A percentile compares a stretch with the other conserved stretches of the same genome.
These are phyloP conservation scores for Belgica antarctica DNA, from an alignment of 2,888 invertebrate genomes.

Conservation along the genomic window DNA sequence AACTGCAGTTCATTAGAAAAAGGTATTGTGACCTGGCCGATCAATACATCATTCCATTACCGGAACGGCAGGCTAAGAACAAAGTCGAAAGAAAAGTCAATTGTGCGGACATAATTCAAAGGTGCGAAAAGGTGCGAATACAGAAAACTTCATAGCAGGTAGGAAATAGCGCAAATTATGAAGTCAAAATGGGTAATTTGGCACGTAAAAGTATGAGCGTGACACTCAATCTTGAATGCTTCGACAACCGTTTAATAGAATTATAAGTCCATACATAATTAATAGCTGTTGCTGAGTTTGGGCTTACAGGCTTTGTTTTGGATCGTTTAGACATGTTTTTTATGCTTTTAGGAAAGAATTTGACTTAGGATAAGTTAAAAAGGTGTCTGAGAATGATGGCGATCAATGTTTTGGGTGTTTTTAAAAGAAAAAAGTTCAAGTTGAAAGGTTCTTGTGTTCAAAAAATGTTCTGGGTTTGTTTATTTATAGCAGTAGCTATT, in stretches of 20 bases:
- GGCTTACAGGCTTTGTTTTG: too few relatives aligned
- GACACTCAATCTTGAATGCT: slow-evolving; percentile 2
- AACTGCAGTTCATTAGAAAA: slow-evolving; percentile 22
- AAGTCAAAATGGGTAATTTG: background rate
- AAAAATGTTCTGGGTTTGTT: too few relatives aligned
- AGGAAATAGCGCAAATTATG: background rate
- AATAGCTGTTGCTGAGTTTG: too few relatives aligned
- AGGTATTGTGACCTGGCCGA: background rate
- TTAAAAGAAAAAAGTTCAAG: too few relatives aligned
- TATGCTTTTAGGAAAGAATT: too few relatives aligned
- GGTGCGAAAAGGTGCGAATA: slow-evolving; percentile 3
- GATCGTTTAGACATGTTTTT: too few relatives aligned
- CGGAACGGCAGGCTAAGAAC: background rate
- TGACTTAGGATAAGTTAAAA: too few relatives aligned
- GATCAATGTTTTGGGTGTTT: too few relatives aligned
- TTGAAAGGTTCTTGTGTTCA: too few relatives aligned
- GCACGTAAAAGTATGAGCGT: slow-evolving; percentile 3
- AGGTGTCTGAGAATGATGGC: too few relatives aligned
- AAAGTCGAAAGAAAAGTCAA: slow-evolving; percentile 13
- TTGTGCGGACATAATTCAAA: slow-evolving; percentile 19
- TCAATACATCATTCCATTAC: slow-evolving; percentile 22
- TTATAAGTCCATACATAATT: slow-evolving; percentile 6
- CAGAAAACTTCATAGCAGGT: slow-evolving; percentile 10
- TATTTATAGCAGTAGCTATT: too few relatives aligned
- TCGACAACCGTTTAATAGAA: slow-evolving; percentile 23